These are phyloP conservation scores for Sericinus montela DNA, from an alignment of 2,888 invertebrate species.

Conservation along the genomic window DNA sequence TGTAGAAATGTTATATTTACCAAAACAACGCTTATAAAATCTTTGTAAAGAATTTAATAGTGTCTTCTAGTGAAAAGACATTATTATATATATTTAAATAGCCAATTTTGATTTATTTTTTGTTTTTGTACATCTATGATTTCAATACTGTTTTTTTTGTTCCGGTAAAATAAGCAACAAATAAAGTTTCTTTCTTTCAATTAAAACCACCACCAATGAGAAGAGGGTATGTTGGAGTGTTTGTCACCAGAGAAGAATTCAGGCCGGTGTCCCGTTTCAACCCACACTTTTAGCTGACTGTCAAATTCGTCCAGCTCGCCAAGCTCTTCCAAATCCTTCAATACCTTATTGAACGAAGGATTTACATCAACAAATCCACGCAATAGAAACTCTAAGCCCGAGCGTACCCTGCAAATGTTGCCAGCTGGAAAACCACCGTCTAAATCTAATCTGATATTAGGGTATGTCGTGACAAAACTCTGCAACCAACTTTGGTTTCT, in stretches of 20 bases:
- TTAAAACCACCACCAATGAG: constrained; percentile 31
- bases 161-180: too few relatives aligned
- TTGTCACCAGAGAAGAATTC: constrained; percentile 22
- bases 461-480: constrained; percentile 26
- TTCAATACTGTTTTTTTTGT: too few relatives aligned
- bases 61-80: too few relatives aligned
- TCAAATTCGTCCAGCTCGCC: constrained; percentile 29
- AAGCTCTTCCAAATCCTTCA: constrained; percentile 21
- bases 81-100: too few relatives aligned
- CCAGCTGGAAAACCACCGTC: constrained; percentile 23
- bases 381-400: constrained; percentile 24
- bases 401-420: constrained; percentile 24
- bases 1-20: not conserved
- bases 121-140: too few relatives aligned
- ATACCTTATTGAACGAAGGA: constrained; percentile 22
- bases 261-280: constrained; percentile 26
- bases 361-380: constrained; percentile 22
- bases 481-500: constrained; percentile 24
- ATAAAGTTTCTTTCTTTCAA: too few relatives aligned
- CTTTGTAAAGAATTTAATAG: too few relatives aligned
- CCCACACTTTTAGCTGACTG: constrained; percentile 25
- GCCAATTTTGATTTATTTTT: too few relatives aligned
- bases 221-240: constrained; percentile 13
- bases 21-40: too few relatives aligned
- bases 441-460: constrained; percentile 23